These are phyloP conservation scores for Petrophora chlorosata DNA, from an alignment of 2,888 invertebrate species.

Conservation along the genomic window DNA sequence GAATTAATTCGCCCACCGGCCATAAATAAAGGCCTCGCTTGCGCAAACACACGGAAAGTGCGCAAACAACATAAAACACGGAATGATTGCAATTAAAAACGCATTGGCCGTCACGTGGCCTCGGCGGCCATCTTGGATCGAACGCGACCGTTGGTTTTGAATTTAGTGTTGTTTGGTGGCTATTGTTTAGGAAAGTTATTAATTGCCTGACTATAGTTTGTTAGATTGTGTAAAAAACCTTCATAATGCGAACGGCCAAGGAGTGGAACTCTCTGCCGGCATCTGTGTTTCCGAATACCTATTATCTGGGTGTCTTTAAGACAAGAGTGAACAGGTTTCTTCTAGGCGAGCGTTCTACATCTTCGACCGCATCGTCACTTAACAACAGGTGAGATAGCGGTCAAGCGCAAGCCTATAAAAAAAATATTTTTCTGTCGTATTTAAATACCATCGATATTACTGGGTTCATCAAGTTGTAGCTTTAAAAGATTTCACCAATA, in stretches of 20 bases:
- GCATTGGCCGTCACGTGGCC: constrained; percentile 75
- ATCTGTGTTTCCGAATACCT: too few relatives aligned
- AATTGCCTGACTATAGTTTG: neutral
- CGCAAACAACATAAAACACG: constrained; percentile 82
- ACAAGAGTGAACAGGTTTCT: too few relatives aligned
- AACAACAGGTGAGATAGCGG: too few relatives aligned
- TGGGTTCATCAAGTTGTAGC: too few relatives aligned
- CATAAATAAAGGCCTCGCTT: constrained; percentile 76
- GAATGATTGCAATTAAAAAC: constrained; percentile 83
- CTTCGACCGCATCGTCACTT: too few relatives aligned
- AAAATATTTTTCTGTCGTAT: too few relatives aligned
- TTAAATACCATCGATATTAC: too few relatives aligned
- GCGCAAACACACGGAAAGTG: constrained; percentile 73
- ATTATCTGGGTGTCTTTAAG: too few relatives aligned
- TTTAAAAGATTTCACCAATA: too few relatives aligned
- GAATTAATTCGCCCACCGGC: constrained; percentile 70
- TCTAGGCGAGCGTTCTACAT: too few relatives aligned
- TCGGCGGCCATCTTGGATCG: constrained; percentile 65
- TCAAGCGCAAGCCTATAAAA: too few relatives aligned
- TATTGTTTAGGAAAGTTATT: neutral
- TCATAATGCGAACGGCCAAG: neutral
- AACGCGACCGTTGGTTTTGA: constrained; percentile 52
- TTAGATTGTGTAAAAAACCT: neutral
- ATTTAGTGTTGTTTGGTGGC: constrained; percentile 40
- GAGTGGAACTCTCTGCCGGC: too few relatives aligned